Evolutionary conservation across 2,113 vertebrate genomes (phyloP).

Genomic region (Apodemus sylvaticus): DNA sequence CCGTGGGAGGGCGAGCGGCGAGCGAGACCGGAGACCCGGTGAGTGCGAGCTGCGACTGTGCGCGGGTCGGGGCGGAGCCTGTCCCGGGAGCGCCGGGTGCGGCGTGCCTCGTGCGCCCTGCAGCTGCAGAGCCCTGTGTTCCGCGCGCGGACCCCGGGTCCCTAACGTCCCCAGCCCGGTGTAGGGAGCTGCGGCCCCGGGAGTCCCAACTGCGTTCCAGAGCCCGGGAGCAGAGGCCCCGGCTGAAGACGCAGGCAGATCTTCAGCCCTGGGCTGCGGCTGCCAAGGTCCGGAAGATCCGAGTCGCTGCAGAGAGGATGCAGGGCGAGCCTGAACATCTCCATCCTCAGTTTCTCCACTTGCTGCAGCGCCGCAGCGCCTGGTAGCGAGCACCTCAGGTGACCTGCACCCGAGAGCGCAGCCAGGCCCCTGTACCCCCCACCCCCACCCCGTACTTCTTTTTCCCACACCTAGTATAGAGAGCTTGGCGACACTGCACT

Average conservation of each 20-base stretch:
- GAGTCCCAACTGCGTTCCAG: neutral
- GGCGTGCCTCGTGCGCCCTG: neutral
- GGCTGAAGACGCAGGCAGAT: neutral
- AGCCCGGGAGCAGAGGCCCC: neutral
- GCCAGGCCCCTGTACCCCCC: neutral
- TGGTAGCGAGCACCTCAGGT: neutral
- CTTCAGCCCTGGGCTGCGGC: neutral
- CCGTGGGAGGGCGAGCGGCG: rapidly evolving
- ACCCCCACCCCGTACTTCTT: neutral
- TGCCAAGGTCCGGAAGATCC: neutral
- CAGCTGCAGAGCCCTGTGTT: neutral
- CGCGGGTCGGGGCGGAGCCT: neutral
- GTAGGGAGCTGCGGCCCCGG: neutral
- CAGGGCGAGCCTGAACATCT: neutral
- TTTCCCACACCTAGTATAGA: rapidly evolving
- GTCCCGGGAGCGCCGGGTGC: neutral
- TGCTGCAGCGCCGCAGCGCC: neutral
- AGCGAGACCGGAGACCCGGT: neutral
- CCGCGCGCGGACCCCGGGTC: neutral
- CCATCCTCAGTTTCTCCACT: neutral
- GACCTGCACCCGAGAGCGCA: neutral
- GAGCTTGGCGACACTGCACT: neutral
- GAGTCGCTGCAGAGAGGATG: neutral
- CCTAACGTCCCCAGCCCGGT: neutral
- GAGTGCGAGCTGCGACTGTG: neutral